Conservation (phyloP, 2,113 vertebrate genomes). For the Trogon surrucura region DNA sequence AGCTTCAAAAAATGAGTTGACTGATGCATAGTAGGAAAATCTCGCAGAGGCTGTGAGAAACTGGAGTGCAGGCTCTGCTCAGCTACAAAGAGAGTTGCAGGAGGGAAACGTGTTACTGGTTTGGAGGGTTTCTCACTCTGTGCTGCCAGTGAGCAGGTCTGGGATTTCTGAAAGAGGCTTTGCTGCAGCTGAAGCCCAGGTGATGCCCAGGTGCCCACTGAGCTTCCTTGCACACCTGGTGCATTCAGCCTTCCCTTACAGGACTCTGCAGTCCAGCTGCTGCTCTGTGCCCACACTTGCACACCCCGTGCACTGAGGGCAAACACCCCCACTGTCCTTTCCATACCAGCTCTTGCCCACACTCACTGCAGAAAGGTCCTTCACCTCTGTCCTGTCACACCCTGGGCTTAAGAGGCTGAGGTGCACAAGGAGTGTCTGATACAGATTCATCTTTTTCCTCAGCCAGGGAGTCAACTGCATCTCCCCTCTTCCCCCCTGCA, state of each 20-base stretch:
- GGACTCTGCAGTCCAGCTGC: background rate
- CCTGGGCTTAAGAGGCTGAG: background rate
- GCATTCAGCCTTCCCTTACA: background rate
- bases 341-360: background rate
- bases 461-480: rapidly evolving
- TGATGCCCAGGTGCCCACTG: rapidly evolving
- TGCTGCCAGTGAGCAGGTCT: background rate
- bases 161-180: background rate
- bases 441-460: background rate
- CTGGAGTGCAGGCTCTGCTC: rapidly evolving
- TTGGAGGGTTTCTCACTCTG: background rate
- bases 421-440: background rate
- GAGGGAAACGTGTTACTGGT: rapidly evolving
- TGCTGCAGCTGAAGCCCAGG: background rate
- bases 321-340: background rate
- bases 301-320: background rate
- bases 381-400: background rate
- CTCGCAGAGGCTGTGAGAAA: background rate
- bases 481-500: background rate
- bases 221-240: background rate
- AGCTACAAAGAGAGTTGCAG: too few species aligned
- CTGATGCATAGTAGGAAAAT: background rate
- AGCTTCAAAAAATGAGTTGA: background rate
- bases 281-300: background rate
- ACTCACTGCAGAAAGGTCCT: background rate